Evolutionary conservation across 2,888 invertebrate genomes (phyloP).

Genomic region (Andrena minutula): DNA sequence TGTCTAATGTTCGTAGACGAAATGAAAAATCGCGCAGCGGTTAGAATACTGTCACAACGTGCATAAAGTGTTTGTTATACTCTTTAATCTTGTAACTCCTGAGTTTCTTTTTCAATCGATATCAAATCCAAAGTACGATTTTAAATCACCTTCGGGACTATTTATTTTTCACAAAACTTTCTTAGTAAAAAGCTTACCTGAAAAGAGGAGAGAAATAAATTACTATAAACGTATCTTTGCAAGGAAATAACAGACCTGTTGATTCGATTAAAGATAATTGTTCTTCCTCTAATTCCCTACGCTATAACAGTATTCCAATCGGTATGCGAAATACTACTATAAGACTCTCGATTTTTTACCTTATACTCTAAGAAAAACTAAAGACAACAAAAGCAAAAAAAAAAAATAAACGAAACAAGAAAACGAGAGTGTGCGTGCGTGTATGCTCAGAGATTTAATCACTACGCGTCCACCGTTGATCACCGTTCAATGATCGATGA

Average conservation of each 20-base stretch:
- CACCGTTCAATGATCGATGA: conserved; percentile 27
- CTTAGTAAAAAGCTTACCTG: too few species aligned
- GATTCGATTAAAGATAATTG: not conserved
- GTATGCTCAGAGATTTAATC: conserved; percentile 34
- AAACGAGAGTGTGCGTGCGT: conserved; percentile 17
- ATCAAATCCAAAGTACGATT: not conserved
- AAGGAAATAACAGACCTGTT: not conserved
- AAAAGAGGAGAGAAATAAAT: too few species aligned
- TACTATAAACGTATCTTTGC: too few species aligned
- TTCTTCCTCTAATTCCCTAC: not conserved
- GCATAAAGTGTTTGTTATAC: not conserved
- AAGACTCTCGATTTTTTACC: conserved; percentile 16
- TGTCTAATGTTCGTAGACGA: conserved; percentile 8
- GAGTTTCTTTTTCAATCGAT: not conserved
- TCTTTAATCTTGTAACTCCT: not conserved
- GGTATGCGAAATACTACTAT: conserved; percentile 6
- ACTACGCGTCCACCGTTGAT: conserved; percentile 33
- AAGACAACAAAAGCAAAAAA: not conserved
- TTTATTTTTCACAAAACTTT: not conserved
- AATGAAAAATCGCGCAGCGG: conserved; percentile 19
- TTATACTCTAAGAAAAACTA: not conserved
- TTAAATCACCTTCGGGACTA: not conserved
- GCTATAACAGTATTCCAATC: conserved; percentile 37
- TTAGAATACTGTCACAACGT: conserved; percentile 33
- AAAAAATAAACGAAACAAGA: not conserved